phyloP scores from a whole-genome alignment of 2,797 vertebrate species.

The Manis crassicaudata region DNA sequence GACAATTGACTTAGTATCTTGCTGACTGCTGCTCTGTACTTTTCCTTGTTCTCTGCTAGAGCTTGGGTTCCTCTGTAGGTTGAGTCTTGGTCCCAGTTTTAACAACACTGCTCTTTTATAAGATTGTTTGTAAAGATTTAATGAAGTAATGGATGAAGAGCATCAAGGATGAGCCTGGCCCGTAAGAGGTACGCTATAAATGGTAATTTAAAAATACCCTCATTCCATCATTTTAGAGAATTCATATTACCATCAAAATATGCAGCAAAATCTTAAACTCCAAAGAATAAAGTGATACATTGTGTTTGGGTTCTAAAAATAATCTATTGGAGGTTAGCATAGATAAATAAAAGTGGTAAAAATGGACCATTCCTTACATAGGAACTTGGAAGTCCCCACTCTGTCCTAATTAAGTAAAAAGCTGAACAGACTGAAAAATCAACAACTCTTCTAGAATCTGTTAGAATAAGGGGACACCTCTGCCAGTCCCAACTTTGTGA shows the following conservation, averaged over 20 bases:
- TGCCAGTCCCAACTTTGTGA: background rate
- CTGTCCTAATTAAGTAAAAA: background rate
- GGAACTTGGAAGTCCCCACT: background rate
- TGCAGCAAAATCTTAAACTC: conserved; percentile 4
- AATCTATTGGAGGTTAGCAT: background rate
- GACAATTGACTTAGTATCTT: background rate
- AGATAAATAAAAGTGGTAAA: background rate
- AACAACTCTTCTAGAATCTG: background rate
- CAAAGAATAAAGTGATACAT: conserved; percentile 31
- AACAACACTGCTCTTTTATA: background rate
- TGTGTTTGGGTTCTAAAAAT: conserved; percentile 15
- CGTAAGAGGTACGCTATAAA: background rate
- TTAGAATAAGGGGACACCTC: background rate
- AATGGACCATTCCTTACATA: background rate
- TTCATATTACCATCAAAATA: conserved; percentile 17
- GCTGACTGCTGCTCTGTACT: background rate
- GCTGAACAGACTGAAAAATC: background rate
- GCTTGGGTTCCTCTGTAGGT: background rate
- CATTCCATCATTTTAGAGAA: conserved; percentile 38
- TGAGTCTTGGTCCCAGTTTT: background rate
- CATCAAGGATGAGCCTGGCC: background rate
- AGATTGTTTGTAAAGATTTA: background rate
- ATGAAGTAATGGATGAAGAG: background rate
- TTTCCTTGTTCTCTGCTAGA: background rate
- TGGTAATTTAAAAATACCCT: conserved; percentile 35